Percentiles rank a stretch among this genome's conserved stretches.
Conservation (phyloP, 2,113 vertebrate species). For the Scalopus aquaticus region DNA sequence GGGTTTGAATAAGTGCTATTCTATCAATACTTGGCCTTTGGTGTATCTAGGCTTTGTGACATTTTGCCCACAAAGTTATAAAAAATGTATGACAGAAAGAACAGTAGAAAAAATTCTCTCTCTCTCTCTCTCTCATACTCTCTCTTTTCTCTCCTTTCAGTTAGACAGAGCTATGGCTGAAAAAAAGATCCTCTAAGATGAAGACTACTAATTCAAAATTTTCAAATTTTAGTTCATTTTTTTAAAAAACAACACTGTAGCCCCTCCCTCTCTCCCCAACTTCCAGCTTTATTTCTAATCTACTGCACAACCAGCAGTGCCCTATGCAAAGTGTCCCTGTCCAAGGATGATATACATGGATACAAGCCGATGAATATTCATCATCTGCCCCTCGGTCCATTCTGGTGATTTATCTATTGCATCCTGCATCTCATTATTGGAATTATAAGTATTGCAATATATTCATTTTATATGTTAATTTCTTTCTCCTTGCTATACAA, state of each 20-base stretch:
- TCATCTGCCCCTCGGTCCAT: neutral
- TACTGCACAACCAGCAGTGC: fast-evolving
- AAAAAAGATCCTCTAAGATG: neutral
- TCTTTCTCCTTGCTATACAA: conserved; percentile 37
- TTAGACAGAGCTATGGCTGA: neutral
- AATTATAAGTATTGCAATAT: neutral
- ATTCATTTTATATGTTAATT: conserved; percentile 43
- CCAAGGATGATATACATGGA: neutral
- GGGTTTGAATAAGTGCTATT: neutral
- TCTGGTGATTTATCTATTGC: conserved; percentile 12
- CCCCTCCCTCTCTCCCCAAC: neutral
- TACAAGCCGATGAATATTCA: neutral
- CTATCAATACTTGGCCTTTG: neutral
- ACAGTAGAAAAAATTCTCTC: neutral
- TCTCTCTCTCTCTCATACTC: neutral
- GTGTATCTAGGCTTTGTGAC: neutral
- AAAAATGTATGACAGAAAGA: neutral
- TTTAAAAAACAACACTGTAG: neutral
- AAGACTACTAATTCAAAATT: neutral
- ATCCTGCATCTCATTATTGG: neutral
- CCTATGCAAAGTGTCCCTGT: neutral
- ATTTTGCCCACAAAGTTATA: neutral
- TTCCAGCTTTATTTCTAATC: neutral
- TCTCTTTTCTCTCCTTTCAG: neutral
- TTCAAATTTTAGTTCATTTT: neutral